Evolutionary conservation across 2,888 invertebrate species (phyloP), one percentile per base, ranked within the genome.

Genomic region (Parnassius mnemosyne): DNA sequence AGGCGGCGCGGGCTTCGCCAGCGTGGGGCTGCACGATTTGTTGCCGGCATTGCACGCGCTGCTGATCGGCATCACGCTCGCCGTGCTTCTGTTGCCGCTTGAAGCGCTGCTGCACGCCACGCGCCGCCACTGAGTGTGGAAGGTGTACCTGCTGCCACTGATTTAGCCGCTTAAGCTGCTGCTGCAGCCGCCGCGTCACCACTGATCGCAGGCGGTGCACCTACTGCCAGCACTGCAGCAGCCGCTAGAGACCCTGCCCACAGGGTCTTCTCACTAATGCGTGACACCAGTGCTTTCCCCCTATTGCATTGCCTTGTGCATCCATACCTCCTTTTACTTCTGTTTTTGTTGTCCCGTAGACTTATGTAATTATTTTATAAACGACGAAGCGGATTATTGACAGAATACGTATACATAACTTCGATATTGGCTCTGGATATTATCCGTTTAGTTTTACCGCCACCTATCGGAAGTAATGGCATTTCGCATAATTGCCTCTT

Each of bases 11-110:
- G 93, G 92, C 49, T 93, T 93, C 78, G 85, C 92, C 57, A 92
- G 92, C 70, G 92, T 93, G 69, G 89, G 92, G n/a, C 72, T 93
- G 56, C 75, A 78, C 3, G 93, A 93, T 75, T 91, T 92, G 69
- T 83, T 91, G 65, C 92, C 93, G 46, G 92, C 92, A 1, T 74
- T 89, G 60, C 81, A 85, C 71, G 89, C 81, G 65, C 79, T 85
- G 66, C 79, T 75, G 10, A 77, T 75, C 56, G 84, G 83, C 1
- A 66, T 68, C 52, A 61, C 65, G 46, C 60, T 61, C 60, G 66
- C 75, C 68, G 74, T 66, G 63, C 44, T 59, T 70, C 57, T 67
- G 44, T 66, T 72, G 61, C 59, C 66, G 53, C 63, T 62, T 11
- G 70, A 69, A 64, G 42, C 60, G 25, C 43, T n/a, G 46, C 13